Evolutionary conservation across 2,888 invertebrate genomes (phyloP), one percentile per base, ranked within the genome.

Genomic region (Stenichneumon culpator): DNA sequence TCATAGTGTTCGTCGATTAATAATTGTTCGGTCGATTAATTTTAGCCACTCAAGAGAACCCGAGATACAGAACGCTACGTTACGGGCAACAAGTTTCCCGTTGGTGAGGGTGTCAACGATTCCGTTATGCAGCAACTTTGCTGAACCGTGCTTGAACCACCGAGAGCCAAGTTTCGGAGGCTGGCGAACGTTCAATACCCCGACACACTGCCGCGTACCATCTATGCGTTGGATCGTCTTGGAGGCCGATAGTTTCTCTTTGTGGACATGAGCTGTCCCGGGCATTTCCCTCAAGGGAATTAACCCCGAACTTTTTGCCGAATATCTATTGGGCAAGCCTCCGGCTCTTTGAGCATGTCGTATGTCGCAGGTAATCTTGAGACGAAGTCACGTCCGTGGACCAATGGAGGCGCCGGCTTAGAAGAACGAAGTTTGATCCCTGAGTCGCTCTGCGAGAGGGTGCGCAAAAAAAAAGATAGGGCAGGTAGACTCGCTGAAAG

Each of bases 401-500:
- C 63, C 63, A 63, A 63, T 32, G 28, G 63, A 32, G 16, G 1
- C 63, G 63, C 6, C 63, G 28, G 7, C 25, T 63, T 63, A 28
- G 28, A 67, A 50, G 25, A 60, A 67, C 36, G 50, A 50, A 32
- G 72, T 32, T 39, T n/a, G 72, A 75, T 68, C 39, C 50, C 36
- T 32, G 22, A 19, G 72, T 52, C 28, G 57, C 28, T 68, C 52
- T 11, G 14, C 50, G 52, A 19, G 57, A 11, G 52, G 19, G 28
- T 39, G 65, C 28, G 47, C 16, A 39, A 80, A 60, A 22, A 39
- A n/a, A 6, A 25, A 28, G 0, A 60, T 47, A 25, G 50, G 5
- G 32, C 22, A 28, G 57, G 14, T 2, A 50, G 72, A 72, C 36
- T 44, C 44, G 47, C 28, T 68, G 80, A 80, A 80, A 81, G 52